A percentile compares a stretch with the other conserved stretches of the same genome.
phyloP scores from a whole-genome alignment of 1,140 invertebrate species.

The Dreissena polymorpha region DNA sequence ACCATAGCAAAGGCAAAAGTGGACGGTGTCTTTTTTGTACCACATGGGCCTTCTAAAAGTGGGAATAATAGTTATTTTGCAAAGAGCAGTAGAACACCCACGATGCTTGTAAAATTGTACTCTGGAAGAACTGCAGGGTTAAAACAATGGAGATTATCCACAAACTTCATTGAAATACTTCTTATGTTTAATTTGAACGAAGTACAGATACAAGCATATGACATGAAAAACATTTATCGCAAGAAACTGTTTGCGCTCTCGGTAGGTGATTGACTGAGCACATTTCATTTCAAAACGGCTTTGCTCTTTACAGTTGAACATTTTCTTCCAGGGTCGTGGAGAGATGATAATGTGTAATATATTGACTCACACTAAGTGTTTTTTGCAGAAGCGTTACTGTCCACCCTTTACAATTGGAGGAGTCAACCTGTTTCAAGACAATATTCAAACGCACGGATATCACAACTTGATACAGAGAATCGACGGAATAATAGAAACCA shows the following conservation, averaged over 20 bases:
- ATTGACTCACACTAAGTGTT: not conserved
- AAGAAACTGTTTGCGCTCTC: not conserved
- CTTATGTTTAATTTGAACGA: not conserved
- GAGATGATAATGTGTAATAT: not conserved
- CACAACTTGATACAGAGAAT: not conserved
- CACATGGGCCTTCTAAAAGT: not conserved
- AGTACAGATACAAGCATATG: not conserved
- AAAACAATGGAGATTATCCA: not conserved
- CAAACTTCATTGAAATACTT: not conserved
- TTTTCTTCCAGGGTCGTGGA: not conserved
- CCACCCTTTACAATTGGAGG: not conserved
- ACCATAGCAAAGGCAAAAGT: not conserved
- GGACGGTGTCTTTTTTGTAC: not conserved
- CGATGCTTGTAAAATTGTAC: not conserved
- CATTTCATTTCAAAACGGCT: not conserved
- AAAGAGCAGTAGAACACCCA: not conserved
- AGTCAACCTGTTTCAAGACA: not conserved
- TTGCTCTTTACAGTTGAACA: not conserved
- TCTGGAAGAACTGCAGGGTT: not conserved
- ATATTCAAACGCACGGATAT: not conserved
- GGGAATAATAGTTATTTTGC: not conserved
- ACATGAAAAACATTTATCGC: not conserved
- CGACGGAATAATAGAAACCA: too few relatives aligned
- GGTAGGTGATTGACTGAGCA: not conserved
- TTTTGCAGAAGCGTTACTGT: not conserved